Evolutionary conservation across 1,140 invertebrate species (phyloP), one percentile per base, ranked within the genome.

Genomic region (Camponotus pennsylvanicus): DNA sequence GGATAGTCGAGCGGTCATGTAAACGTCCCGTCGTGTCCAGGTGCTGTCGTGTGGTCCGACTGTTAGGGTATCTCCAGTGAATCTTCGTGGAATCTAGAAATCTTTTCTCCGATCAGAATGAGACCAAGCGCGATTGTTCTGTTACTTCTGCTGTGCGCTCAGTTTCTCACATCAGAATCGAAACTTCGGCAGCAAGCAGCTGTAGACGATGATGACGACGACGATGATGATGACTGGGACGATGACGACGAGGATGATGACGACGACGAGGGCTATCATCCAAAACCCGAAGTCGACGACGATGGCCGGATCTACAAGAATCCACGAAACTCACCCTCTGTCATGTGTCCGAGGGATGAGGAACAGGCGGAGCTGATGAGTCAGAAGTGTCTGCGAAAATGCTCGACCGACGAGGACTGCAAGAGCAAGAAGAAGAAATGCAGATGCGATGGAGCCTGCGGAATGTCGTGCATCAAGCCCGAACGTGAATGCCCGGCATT

Each of bases 401-500:
- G 99, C 94, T 98, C 97, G 0, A 97, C 97, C 0, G 98, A 99
- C 92, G 98, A 98, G 92, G 98, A 99, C 93, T 99, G 99, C 95
- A 99, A 99, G 94, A 99, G 98, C 93, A 98, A 98, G 94, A 98
- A 98, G 95, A 99, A 99, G 95, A 98, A 98, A 92, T 99, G 99
- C 93, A 96, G 99, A 66, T 99, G 99, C 94, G 99, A 99, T 93
- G 99, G 98, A 52, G 96, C 98, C 3, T 99, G 99, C 93, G 99
- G 99, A 34, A 97, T 99, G 96, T 99, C 98, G 21, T 99, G 99
- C 95, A 98, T 99, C 85, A 99, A 99, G 95, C 98, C 98, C 66
- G 98, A 99, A 93, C 96, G 98, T 9, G 98, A 98, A 93, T 98
- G 98, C 92, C 97, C 97, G 0, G 97, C 97, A 77, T 94, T 98